These are phyloP conservation scores for Deroptyus accipitrinus DNA, from an alignment of 2,113 vertebrate species.

Conservation along the genomic window DNA sequence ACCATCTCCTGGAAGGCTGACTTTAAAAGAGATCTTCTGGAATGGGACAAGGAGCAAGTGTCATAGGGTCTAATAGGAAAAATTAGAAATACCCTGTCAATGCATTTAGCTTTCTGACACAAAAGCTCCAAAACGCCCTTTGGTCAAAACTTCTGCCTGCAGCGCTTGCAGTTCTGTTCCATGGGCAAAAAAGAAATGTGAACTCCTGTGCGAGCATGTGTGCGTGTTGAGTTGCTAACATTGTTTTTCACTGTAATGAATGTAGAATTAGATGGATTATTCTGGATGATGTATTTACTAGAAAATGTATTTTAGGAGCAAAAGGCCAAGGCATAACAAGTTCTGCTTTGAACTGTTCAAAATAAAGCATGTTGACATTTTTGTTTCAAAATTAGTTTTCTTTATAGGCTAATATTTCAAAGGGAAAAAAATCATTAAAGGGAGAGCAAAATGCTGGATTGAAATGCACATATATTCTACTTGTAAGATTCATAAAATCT, in stretches of 20 bases:
- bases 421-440: background rate
- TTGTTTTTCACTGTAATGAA: background rate
- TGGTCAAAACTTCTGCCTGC: background rate
- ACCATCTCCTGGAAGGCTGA: background rate
- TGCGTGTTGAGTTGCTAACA: background rate
- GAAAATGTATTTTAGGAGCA: background rate
- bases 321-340: background rate
- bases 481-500: background rate
- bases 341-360: background rate
- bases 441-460: background rate
- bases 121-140: background rate
- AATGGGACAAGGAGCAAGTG: background rate
- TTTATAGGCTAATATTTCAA: background rate
- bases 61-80: background rate
- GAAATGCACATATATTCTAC: background rate
- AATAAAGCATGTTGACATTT: background rate
- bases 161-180: background rate
- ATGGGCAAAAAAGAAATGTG: accelerated
- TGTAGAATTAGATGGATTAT: background rate
- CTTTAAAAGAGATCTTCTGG: background rate
- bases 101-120: background rate
- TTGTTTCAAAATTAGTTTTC: background rate
- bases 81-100: background rate
- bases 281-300: background rate
- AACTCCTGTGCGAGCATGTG: background rate